Percentiles rank a stretch among this genome's conserved stretches.
Conservation (phyloP, 1,140 invertebrate genomes). For the Drosophila pandora region DNA sequence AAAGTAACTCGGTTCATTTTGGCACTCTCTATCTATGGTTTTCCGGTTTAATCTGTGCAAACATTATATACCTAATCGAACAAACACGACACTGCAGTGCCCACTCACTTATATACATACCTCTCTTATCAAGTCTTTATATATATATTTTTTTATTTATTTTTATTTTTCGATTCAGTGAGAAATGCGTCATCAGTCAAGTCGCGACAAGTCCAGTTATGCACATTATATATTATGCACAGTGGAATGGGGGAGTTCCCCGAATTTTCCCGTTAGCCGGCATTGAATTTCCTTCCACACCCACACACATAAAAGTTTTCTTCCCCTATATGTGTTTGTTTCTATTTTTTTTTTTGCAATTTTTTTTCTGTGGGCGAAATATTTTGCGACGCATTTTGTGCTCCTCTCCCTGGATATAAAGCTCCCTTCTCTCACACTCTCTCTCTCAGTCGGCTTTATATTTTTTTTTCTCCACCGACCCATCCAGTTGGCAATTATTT, state of each 20-base stretch:
- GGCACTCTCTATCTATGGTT: background rate
- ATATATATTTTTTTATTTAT: conserved; percentile 14
- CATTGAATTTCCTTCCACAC: conserved; percentile 49
- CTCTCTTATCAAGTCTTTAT: conserved; percentile 32
- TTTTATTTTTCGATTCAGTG: conserved; percentile 1
- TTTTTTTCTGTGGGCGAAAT: conserved; percentile 48
- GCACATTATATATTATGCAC: conserved; percentile 13
- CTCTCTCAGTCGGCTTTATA: background rate
- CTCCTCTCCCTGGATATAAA: conserved; percentile 36
- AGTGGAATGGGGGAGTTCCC: conserved; percentile 35
- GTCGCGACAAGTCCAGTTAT: background rate
- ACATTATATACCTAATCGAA: conserved; percentile 1
- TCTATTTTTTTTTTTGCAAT: conserved; percentile 43
- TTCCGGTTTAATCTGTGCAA: background rate
- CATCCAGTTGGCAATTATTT: conserved; percentile 63
- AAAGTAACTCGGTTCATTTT: background rate
- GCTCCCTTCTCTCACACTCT: conserved; percentile 27
- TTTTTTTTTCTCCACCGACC: conserved; percentile 4
- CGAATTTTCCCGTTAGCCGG: conserved; percentile 15
- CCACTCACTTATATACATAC: conserved; percentile 9
- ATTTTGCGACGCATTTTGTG: conserved; percentile 77
- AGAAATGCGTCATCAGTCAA: conserved; percentile 37
- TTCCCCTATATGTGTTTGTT: background rate
- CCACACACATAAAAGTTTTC: conserved; percentile 16
- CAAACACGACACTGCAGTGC: conserved; percentile 1